phyloP scores from a whole-genome alignment of 2,113 vertebrate genomes.

The Pica pica region DNA sequence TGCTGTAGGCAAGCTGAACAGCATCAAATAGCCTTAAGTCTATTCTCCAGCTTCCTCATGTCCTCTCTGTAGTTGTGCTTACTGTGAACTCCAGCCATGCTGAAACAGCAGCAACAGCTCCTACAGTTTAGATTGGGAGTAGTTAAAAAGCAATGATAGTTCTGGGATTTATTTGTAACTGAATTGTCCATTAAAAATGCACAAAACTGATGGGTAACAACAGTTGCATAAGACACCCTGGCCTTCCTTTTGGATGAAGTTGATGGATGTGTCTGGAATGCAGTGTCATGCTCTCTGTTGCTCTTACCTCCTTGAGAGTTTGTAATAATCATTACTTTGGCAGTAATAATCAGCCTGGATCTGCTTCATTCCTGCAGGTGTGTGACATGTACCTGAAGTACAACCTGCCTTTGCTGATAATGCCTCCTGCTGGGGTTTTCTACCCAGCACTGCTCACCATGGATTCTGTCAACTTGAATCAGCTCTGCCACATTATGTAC shows the following conservation, averaged over 20 bases:
- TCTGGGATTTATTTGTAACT: not conserved
- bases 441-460: conserved; percentile 83
- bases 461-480: conserved; percentile 82
- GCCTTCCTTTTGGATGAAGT: not conserved
- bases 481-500: conserved; percentile 89
- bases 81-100: not conserved
- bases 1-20: not conserved
- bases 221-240: not conserved
- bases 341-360: not conserved
- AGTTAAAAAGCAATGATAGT: not conserved
- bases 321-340: not conserved
- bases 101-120: not conserved
- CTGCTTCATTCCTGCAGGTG: conserved; percentile 73
- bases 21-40: not conserved
- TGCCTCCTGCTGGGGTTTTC: conserved; percentile 87
- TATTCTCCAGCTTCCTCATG: not conserved
- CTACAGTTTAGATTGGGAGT: not conserved
- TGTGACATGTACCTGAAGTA: conserved; percentile 87
- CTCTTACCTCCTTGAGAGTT: not conserved
- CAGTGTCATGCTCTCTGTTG: not conserved
- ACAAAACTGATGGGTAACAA: not conserved
- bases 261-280: not conserved
- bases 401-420: conserved; percentile 81
- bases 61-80: not conserved
- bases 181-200: not conserved